These are phyloP conservation scores for Platycercus adscitus DNA, from an alignment of 2,113 vertebrate species.

Conservation along the genomic window DNA sequence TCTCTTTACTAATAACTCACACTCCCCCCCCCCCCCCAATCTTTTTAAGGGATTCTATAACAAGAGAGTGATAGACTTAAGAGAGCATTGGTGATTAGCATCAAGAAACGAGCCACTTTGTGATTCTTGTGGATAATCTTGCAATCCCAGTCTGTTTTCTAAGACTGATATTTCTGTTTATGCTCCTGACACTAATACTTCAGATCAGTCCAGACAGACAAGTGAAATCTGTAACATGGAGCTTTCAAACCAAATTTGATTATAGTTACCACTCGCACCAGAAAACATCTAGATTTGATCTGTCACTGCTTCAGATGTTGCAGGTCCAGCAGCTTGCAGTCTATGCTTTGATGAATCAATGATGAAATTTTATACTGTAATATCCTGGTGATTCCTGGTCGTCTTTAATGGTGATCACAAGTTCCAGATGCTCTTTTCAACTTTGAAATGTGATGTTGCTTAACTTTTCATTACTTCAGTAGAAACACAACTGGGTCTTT, in stretches of 20 bases:
- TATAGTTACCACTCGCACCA: neutral
- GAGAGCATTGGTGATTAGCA: neutral
- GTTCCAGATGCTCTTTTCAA: neutral
- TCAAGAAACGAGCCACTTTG: neutral
- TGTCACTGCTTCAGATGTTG: neutral
- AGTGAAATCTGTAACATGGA: neutral
- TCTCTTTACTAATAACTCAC: neutral
- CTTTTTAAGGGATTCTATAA: neutral
- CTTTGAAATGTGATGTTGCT: neutral
- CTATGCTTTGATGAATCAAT: rapidly evolving
- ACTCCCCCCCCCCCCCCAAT: rapidly evolving
- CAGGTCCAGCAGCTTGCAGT: neutral
- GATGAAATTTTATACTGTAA: neutral
- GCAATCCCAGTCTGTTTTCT: neutral
- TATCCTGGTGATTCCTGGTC: neutral
- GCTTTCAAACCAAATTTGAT: neutral
- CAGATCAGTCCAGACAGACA: neutral
- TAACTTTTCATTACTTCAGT: neutral
- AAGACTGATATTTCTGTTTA: neutral
- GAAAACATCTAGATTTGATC: neutral
- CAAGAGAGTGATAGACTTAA: neutral
- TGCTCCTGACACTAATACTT: neutral
- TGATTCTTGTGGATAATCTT: neutral
- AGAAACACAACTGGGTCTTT: neutral
- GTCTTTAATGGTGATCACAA: neutral